These are phyloP conservation scores for Camelus dromedarius DNA, from an alignment of 2,113 vertebrate genomes.

Conservation along the genomic window DNA sequence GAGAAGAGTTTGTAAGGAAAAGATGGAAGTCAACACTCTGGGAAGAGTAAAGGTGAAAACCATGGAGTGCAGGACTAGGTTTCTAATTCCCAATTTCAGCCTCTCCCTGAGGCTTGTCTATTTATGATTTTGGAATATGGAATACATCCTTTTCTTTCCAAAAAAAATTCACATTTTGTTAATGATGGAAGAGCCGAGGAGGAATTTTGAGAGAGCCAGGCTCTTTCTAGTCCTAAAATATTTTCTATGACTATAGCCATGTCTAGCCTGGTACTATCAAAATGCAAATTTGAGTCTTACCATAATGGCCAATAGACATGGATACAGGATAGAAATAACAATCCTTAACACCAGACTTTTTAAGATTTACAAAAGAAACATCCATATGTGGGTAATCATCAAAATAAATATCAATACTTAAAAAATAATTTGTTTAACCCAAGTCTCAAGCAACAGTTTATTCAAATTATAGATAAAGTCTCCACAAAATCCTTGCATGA, in stretches of 20 bases:
- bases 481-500: background rate
- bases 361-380: slow-evolving; percentile 42
- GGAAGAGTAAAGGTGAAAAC: background rate
- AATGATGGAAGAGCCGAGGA: background rate
- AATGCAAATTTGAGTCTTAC: slow-evolving; percentile 47
- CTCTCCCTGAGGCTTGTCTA: background rate
- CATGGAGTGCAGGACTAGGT: background rate
- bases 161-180: background rate
- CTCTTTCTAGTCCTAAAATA: background rate
- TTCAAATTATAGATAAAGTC: slow-evolving; percentile 65
- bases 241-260: background rate
- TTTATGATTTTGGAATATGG: background rate
- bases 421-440: background rate
- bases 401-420: slow-evolving; percentile 10
- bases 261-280: background rate
- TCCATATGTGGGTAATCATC: background rate
- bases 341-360: background rate
- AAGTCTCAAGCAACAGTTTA: slow-evolving; percentile 25
- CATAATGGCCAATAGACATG: background rate
- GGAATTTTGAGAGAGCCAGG: background rate
- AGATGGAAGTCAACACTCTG: background rate
- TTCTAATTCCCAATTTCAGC: background rate
- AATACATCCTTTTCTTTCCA: background rate
- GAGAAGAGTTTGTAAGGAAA: background rate
- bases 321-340: slow-evolving; percentile 42